phyloP scores from a whole-genome alignment of 2,113 vertebrate genomes.

The Pholis gunnellus region DNA sequence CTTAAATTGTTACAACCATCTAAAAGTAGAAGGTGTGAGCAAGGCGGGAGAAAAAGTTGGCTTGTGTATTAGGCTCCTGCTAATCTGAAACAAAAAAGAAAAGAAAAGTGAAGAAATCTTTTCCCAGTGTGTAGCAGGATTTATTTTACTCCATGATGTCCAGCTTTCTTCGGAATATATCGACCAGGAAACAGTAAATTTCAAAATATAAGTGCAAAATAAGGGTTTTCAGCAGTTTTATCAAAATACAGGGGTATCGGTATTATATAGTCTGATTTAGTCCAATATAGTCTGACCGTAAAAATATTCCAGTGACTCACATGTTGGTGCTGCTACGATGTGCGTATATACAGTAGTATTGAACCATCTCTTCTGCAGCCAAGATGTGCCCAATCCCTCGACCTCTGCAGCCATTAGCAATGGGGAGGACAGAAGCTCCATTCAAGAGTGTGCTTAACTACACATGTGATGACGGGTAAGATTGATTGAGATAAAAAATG shows the following conservation, averaged over 20 bases:
- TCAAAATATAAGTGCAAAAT: neutral
- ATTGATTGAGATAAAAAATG: neutral
- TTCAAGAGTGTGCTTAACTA: slow-evolving; percentile 84
- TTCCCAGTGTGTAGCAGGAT: neutral
- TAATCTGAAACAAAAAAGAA: neutral
- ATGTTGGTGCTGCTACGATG: neutral
- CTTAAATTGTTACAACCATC: neutral
- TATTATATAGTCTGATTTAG: neutral
- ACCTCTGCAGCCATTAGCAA: slow-evolving; percentile 76
- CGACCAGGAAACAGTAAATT: neutral
- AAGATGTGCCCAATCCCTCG: slow-evolving; percentile 84
- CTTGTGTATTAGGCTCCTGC: neutral
- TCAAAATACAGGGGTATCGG: neutral
- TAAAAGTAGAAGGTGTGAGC: neutral
- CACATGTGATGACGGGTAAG: slow-evolving; percentile 89
- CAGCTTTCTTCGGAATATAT: neutral
- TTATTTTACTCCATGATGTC: neutral
- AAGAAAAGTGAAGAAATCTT: neutral
- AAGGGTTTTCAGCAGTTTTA: neutral
- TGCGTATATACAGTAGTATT: neutral
- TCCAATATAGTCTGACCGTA: neutral
- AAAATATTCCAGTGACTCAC: neutral
- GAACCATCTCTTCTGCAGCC: slow-evolving; percentile 72
- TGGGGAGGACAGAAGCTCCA: slow-evolving; percentile 78
- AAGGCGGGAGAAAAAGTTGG: neutral